A percentile compares a stretch with the other conserved stretches of the same genome.
Evolutionary conservation across 2,797 vertebrate species (phyloP).

Genomic region (Chromobotia macracanthus): DNA sequence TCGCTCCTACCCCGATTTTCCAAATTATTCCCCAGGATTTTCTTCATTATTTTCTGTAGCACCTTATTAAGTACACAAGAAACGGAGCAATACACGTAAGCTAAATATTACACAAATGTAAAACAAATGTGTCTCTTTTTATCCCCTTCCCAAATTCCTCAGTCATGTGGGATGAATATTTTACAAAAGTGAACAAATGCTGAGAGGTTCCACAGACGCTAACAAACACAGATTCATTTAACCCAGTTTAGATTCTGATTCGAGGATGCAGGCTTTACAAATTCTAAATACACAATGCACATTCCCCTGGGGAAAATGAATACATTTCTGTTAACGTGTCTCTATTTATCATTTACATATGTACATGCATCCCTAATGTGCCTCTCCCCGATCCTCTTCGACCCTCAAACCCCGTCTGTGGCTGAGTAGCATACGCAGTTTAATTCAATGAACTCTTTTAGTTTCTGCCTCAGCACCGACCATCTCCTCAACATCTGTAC

Average conservation of each 20-base stretch:
- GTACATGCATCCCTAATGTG: conserved; percentile 89
- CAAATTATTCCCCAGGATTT: conserved; percentile 86
- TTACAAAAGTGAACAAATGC: conserved; percentile 91
- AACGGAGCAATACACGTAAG: conserved; percentile 96
- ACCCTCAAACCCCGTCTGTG: conserved; percentile 47
- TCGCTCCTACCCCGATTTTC: conserved; percentile 68
- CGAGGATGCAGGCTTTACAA: conserved; percentile 96
- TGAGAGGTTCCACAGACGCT: conserved; percentile 90
- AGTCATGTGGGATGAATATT: conserved; percentile 85
- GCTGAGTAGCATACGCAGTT: conserved; percentile 69
- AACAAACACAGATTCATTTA: conserved; percentile 92
- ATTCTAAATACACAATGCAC: conserved; percentile 97
- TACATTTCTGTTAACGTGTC: conserved; percentile 98
- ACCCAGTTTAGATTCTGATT: conserved; percentile 84
- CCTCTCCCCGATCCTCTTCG: conserved; percentile 59
- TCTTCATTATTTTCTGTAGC: conserved; percentile 90
- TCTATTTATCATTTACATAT: conserved; percentile 99
- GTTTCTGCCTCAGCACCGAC: conserved; percentile 73
- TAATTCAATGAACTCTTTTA: conserved; percentile 56
- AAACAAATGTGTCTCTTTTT: conserved; percentile 76
- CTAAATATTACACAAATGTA: conserved; percentile 97
- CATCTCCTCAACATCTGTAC: conserved; percentile 67
- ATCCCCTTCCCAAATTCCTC: conserved; percentile 65
- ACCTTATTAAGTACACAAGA: conserved; percentile 99
- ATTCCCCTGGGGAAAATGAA: conserved; percentile 98